phyloP scores from a whole-genome alignment of 2,797 vertebrate genomes.

The Microhierax caerulescens region DNA sequence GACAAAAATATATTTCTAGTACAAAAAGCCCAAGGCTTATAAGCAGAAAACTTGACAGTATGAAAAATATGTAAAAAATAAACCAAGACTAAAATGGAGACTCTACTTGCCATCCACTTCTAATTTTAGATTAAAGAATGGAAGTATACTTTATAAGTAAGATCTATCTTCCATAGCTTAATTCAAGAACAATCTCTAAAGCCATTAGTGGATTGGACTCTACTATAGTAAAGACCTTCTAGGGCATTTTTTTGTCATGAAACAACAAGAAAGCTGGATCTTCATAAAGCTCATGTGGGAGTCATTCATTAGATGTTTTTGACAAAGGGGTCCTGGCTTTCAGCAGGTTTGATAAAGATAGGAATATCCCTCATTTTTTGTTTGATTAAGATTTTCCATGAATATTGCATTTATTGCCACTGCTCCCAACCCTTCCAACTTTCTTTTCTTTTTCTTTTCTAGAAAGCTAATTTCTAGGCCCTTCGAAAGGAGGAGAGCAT shows the following conservation, averaged over 20 bases:
- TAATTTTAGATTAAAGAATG: not conserved
- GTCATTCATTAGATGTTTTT: not conserved
- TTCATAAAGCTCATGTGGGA: not conserved
- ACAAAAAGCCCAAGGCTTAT: not conserved
- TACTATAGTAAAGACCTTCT: not conserved
- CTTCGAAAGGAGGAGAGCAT: not conserved
- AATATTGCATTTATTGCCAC: not conserved
- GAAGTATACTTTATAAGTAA: not conserved
- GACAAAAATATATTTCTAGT: not conserved
- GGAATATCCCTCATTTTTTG: not conserved
- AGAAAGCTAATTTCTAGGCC: not conserved
- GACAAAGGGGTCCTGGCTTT: not conserved
- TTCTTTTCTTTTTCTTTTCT: not conserved
- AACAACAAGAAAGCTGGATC: not conserved
- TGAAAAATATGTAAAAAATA: not conserved
- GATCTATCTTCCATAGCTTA: not conserved
- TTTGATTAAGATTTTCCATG: not conserved
- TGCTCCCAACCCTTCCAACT: not conserved
- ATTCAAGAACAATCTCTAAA: not conserved
- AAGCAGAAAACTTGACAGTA: not conserved
- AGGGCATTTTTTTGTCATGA: not conserved
- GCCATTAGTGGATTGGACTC: fast-evolving
- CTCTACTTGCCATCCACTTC: not conserved
- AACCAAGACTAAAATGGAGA: not conserved
- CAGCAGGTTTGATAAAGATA: not conserved